Percentiles rank a stretch among this genome's conserved stretches.
phyloP scores from a whole-genome alignment of 2,797 vertebrate genomes.

The Halcyon leucocephala region DNA sequence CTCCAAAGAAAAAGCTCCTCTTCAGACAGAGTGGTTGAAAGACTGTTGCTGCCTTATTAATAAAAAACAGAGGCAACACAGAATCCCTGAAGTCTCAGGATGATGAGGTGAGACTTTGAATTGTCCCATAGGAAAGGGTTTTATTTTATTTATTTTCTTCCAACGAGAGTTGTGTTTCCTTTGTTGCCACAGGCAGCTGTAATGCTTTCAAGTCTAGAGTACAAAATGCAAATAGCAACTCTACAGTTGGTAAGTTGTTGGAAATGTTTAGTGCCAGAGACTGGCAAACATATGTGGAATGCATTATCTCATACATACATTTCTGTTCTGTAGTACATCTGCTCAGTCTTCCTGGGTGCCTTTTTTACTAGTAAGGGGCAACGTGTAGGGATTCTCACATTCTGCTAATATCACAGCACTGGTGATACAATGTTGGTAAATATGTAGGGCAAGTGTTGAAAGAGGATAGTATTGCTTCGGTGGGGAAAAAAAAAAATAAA shows the following conservation, averaged over 20 bases:
- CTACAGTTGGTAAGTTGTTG: neutral
- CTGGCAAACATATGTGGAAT: neutral
- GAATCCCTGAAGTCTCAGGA: conserved; percentile 54
- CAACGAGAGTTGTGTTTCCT: conserved; percentile 35
- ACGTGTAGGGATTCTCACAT: neutral
- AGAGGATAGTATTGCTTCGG: neutral
- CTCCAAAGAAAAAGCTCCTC: conserved; percentile 18
- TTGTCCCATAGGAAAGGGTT: conserved; percentile 25
- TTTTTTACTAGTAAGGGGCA: neutral
- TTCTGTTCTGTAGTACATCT: neutral
- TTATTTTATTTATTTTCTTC: conserved; percentile 51
- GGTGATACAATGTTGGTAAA: neutral
- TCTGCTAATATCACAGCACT: neutral
- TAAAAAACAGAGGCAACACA: conserved; percentile 46
- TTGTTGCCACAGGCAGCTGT: conserved; percentile 22
- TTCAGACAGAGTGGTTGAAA: conserved; percentile 49
- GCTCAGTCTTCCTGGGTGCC: neutral
- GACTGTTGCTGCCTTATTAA: conserved; percentile 51
- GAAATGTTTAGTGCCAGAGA: conserved; percentile 8
- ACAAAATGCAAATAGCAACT: conserved; percentile 13
- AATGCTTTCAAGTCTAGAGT: conserved; percentile 18
- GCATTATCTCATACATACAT: neutral
- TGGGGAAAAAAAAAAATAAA: neutral
- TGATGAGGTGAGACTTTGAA: conserved; percentile 71
- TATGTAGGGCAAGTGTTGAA: neutral